Evolutionary conservation across 2,113 vertebrate genomes (phyloP).

Genomic region (Petromus typicus): DNA sequence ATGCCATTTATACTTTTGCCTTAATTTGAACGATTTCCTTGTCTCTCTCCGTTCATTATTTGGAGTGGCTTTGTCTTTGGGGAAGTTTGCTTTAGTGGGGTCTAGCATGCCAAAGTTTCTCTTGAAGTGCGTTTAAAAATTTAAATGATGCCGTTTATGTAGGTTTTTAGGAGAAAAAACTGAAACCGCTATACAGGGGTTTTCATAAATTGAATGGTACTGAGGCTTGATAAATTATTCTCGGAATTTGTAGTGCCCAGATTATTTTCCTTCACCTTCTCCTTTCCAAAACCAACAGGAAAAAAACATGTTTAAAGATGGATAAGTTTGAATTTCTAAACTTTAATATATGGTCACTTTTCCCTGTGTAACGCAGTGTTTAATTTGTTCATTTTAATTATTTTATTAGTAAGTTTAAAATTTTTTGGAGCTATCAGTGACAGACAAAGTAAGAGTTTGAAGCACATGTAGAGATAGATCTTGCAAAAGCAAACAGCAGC

Average conservation of each 20-base stretch:
- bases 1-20: slow-evolving; percentile 81
- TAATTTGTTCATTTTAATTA: not conserved
- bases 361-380: not conserved
- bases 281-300: not conserved
- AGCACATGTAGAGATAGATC: slow-evolving; percentile 32
- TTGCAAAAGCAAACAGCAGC: slow-evolving; percentile 28
- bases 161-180: not conserved
- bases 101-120: slow-evolving; percentile 58
- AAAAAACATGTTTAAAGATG: not conserved
- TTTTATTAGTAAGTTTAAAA: slow-evolving; percentile 28
- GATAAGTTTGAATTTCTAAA: slow-evolving; percentile 32
- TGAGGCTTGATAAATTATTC: slow-evolving; percentile 3
- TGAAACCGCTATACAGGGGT: not conserved
- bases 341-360: not conserved
- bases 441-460: slow-evolving; percentile 58
- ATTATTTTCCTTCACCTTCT: slow-evolving; percentile 49
- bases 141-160: slow-evolving; percentile 59
- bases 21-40: slow-evolving; percentile 44
- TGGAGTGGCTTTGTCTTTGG: slow-evolving; percentile 33
- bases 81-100: not conserved
- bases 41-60: not conserved
- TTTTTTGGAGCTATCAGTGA: not conserved
- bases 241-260: slow-evolving; percentile 48
- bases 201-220: not conserved
- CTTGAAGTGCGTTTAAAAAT: slow-evolving; percentile 26